These are phyloP conservation scores for Tachysurus vachellii DNA, from an alignment of 2,113 vertebrate species.

Conservation along the genomic window DNA sequence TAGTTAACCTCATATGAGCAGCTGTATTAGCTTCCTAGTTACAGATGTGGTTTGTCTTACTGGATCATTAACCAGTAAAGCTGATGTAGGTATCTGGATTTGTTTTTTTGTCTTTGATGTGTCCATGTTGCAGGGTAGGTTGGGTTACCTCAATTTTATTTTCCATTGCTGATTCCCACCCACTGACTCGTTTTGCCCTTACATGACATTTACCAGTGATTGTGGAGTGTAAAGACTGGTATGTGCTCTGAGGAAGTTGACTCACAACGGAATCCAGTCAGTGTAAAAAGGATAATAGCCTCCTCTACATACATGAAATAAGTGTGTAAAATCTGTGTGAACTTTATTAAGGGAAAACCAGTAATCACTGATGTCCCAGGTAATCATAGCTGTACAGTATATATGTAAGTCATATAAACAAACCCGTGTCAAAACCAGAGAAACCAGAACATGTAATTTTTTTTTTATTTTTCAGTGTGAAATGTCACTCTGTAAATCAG, in stretches of 20 bases:
- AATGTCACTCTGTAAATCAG: not conserved
- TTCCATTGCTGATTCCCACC: not conserved
- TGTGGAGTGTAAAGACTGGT: too few species aligned
- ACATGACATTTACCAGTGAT: not conserved
- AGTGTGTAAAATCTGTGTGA: not conserved
- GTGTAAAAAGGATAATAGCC: not conserved
- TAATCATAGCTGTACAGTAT: not conserved
- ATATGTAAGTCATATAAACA: not conserved
- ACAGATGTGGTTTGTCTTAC: not conserved
- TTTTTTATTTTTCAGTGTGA: too few species aligned
- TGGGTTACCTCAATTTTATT: not conserved
- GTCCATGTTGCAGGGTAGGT: not conserved
- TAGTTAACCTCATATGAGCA: not conserved
- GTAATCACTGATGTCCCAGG: not conserved
- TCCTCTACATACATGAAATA: not conserved
- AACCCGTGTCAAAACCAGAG: not conserved
- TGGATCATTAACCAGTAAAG: not conserved
- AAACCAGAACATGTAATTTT: not conserved
- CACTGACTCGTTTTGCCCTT: not conserved
- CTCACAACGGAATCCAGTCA: not conserved
- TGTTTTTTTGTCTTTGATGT: not conserved
- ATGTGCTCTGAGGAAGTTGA: not conserved
- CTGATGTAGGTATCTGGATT: not conserved
- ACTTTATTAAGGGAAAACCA: not conserved
- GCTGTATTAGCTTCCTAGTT: not conserved